Conservation (phyloP, 2,888 invertebrate species). For the Morinoia aosen region DNA sequence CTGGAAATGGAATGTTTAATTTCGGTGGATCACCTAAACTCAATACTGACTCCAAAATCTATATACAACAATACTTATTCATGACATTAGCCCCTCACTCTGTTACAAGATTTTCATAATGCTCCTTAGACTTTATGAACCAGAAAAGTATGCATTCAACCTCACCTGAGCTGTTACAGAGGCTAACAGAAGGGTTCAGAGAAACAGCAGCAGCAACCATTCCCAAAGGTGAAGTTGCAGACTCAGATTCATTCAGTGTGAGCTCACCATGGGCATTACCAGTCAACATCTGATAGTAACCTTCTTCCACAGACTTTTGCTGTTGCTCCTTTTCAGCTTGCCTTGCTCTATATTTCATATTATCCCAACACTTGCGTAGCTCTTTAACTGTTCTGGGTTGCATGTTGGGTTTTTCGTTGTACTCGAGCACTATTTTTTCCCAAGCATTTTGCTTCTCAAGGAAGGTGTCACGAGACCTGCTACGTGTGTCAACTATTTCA, state of each 20-base stretch:
- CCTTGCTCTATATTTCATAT: conserved; percentile 67
- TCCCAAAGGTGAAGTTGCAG: conserved; percentile 30
- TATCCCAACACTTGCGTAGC: conserved; percentile 66
- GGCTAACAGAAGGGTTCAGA: conserved; percentile 31
- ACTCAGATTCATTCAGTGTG: background rate
- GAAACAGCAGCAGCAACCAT: conserved; percentile 14
- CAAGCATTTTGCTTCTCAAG: conserved; percentile 67
- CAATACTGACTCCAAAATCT: too few species aligned
- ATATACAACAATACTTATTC: too few species aligned
- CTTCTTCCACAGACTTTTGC: conserved; percentile 55
- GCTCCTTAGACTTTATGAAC: too few species aligned
- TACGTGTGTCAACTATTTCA: conserved; percentile 65
- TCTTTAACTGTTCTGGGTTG: conserved; percentile 66
- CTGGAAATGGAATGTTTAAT: too few species aligned
- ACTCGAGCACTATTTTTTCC: conserved; percentile 67
- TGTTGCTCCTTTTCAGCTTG: conserved; percentile 64
- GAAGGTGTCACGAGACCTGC: conserved; percentile 64
- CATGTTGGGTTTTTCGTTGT: conserved; percentile 67
- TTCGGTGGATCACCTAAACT: too few species aligned
- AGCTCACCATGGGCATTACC: conserved; percentile 15
- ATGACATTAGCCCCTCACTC: too few species aligned
- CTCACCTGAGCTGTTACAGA: conserved; percentile 21
- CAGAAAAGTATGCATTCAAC: too few species aligned
- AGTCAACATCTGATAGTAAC: conserved; percentile 32
- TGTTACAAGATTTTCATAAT: too few species aligned